Conservation (phyloP, 2,113 vertebrate genomes). For the Psophia crepitans region DNA sequence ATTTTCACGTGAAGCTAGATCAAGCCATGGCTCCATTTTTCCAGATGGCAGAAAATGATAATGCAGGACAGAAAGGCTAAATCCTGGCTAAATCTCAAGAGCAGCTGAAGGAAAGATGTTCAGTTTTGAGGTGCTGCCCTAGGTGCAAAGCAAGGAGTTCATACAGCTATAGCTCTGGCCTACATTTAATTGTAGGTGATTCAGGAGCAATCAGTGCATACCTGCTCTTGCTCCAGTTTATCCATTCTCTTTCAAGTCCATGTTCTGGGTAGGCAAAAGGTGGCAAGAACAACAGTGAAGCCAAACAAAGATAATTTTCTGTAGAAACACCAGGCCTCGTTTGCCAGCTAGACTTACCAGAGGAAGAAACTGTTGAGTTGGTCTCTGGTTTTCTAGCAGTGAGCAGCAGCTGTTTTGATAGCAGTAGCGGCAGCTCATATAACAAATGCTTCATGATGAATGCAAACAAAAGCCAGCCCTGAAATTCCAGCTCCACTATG, state of each 20-base stretch:
- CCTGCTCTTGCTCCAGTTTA: not conserved
- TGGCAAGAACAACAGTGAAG: not conserved
- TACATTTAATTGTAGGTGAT: not conserved
- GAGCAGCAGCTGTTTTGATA: constrained; percentile 66
- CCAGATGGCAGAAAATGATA: not conserved
- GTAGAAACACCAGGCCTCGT: not conserved
- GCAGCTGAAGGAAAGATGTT: not conserved
- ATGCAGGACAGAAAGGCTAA: not conserved
- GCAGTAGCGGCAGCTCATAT: constrained; percentile 73
- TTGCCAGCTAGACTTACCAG: not conserved
- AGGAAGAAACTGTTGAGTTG: constrained; percentile 20
- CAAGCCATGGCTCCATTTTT: not conserved
- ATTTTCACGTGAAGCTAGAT: not conserved
- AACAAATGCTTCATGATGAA: constrained; percentile 75
- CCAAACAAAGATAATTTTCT: not conserved
- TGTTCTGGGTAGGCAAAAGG: not conserved
- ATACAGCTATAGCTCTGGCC: not conserved
- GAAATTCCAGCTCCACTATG: constrained; percentile 70
- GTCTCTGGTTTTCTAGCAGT: constrained; percentile 46
- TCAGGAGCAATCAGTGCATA: not conserved
- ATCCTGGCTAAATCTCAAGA: not conserved
- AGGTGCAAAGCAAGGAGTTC: not conserved
- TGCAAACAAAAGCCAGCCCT: constrained; percentile 74
- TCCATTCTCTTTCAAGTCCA: not conserved
- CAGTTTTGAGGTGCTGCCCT: not conserved